A percentile compares a stretch with the other conserved stretches of the same genome.
Conservation (phyloP, 2,888 invertebrate species). For the Gasteruption jaculator region DNA sequence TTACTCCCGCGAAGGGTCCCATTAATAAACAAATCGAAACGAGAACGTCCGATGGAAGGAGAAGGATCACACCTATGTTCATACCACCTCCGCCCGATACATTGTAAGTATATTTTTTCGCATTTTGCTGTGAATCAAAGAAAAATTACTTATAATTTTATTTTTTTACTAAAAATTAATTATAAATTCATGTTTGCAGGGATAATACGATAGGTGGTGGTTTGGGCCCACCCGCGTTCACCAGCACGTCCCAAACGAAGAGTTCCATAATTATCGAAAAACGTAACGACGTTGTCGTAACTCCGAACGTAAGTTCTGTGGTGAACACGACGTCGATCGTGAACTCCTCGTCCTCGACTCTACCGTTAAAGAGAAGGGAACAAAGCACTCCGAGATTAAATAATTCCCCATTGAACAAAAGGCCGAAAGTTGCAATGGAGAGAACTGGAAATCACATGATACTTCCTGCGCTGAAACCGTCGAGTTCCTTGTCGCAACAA, state of each 20-base stretch:
- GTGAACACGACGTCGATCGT: constrained; percentile 29
- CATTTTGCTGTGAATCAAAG: not conserved
- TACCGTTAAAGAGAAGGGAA: constrained; percentile 43
- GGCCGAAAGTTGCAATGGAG: constrained; percentile 37
- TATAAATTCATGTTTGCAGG: constrained; percentile 39
- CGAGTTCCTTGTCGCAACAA: constrained; percentile 42
- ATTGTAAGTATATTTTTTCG: constrained; percentile 49
- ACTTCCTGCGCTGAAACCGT: constrained; percentile 42
- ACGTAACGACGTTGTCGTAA: constrained; percentile 62
- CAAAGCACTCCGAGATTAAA: constrained; percentile 32
- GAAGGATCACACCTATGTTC: constrained; percentile 95
- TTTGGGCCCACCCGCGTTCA: constrained; percentile 62
- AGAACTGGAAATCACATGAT: constrained; percentile 35
- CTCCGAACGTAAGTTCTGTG: constrained; percentile 52
- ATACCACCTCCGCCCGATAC: constrained; percentile 71
- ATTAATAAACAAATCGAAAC: constrained; percentile 91
- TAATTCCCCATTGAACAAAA: constrained; percentile 32
- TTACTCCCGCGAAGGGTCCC: constrained; percentile 58
- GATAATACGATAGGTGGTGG: constrained; percentile 53
- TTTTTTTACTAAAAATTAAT: constrained; percentile 36
- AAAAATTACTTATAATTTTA: constrained; percentile 4
- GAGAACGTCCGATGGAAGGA: constrained; percentile 87
- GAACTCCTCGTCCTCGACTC: constrained; percentile 28
- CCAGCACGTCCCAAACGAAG: constrained; percentile 72
- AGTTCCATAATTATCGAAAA: constrained; percentile 78